Percentiles rank a stretch among this genome's conserved stretches.
Evolutionary conservation across 2,113 vertebrate genomes (phyloP).

Genomic region (Butorides virescens): DNA sequence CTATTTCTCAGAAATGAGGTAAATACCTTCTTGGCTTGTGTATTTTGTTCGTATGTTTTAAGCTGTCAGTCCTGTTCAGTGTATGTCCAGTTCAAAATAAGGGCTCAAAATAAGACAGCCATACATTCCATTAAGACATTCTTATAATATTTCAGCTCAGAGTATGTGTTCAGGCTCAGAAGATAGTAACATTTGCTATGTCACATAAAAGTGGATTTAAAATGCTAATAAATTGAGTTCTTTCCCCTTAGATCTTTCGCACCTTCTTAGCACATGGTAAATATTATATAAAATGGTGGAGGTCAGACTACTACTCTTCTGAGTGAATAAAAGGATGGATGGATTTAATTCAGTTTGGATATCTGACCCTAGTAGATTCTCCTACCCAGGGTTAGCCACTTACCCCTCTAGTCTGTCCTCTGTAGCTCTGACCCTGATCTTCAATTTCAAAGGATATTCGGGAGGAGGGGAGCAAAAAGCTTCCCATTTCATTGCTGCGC

Average conservation of each 20-base stretch:
- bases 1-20: background rate
- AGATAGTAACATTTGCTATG: background rate
- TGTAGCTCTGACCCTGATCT: background rate
- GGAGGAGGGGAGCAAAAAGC: background rate
- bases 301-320: background rate
- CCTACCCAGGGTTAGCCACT: background rate
- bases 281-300: background rate
- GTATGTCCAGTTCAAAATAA: background rate
- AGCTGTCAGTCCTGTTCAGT: background rate
- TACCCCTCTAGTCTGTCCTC: background rate
- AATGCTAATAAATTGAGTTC: conserved; percentile 22
- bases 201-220: conserved; percentile 1
- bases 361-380: background rate
- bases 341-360: conserved; percentile 24
- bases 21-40: background rate
- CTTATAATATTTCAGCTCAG: background rate
- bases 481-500: background rate
- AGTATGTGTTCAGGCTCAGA: background rate
- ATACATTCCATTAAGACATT: background rate
- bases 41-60: background rate
- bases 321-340: background rate
- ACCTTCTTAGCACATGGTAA: background rate
- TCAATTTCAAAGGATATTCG: conserved; percentile 35
- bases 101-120: background rate
- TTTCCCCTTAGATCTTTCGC: background rate